phyloP scores from a whole-genome alignment of 2,888 invertebrate species.

The Tachina grossa region DNA sequence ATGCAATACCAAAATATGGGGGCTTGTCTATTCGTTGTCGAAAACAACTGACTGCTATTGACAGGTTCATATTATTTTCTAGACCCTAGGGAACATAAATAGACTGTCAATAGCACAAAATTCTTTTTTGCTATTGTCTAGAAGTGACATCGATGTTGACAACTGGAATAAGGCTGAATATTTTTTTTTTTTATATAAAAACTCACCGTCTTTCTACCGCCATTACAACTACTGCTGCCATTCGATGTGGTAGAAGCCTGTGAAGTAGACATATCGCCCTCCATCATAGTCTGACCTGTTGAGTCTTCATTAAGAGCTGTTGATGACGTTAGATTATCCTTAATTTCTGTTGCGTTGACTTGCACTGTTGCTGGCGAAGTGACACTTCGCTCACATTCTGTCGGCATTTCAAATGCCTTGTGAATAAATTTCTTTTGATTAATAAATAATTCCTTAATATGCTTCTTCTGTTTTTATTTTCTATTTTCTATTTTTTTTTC shows the following conservation, averaged over 20 bases:
- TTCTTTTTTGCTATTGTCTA: no score
- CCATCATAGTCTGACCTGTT: slow-evolving; percentile 68
- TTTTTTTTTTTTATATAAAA: neutral
- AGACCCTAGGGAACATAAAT: no score
- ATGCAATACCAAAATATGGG: no score
- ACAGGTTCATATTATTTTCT: no score
- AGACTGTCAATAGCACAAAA: no score
- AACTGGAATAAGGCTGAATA: no score
- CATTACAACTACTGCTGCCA: slow-evolving; percentile 72
- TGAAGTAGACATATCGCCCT: slow-evolving; percentile 77
- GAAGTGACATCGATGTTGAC: no score
- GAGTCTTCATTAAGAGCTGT: slow-evolving; percentile 59
- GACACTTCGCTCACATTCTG: slow-evolving; percentile 73
- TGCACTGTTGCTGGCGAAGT: slow-evolving; percentile 67
- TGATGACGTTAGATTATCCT: slow-evolving; percentile 52
- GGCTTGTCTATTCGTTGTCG: no score
- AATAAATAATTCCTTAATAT: slow-evolving; percentile 27
- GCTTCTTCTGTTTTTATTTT: no score
- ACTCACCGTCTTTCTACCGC: slow-evolving; percentile 78
- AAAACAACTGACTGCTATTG: no score
- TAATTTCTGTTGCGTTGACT: slow-evolving; percentile 50
- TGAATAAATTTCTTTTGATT: neutral
- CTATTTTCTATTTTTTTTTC: neutral
- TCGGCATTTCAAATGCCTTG: slow-evolving; percentile 72
- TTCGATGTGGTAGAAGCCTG: slow-evolving; percentile 76